Evolutionary conservation across 1,140 invertebrate genomes (phyloP).

Genomic region (Reticulitermes speratus): DNA sequence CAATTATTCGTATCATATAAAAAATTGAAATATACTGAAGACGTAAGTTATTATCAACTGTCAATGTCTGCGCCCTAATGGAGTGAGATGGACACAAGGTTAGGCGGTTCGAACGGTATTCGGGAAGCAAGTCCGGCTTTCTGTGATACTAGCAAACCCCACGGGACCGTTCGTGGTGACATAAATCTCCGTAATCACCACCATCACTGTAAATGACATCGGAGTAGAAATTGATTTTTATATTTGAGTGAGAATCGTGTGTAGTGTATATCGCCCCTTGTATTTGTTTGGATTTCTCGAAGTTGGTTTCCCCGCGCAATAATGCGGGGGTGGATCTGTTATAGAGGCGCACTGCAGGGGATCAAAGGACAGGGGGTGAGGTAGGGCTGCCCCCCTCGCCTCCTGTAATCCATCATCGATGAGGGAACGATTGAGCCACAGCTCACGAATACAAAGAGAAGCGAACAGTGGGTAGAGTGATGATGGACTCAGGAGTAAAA

Average conservation of each 20-base stretch:
- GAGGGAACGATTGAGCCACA: background rate
- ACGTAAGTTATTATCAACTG: no score
- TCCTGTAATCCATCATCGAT: slow-evolving; percentile 5
- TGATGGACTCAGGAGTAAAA: background rate
- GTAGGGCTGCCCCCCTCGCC: background rate
- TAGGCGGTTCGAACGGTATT: background rate
- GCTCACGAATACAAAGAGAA: background rate
- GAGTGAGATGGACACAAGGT: no score
- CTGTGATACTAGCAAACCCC: background rate
- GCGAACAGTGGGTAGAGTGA: background rate
- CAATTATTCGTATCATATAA: no score
- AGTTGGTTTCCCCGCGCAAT: background rate
- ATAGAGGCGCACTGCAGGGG: background rate
- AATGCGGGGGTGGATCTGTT: background rate
- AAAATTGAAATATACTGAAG: no score
- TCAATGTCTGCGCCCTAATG: no score
- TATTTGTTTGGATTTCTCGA: background rate
- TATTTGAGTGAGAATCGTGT: no score
- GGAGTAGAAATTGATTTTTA: slow-evolving; percentile 7
- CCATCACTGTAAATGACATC: background rate
- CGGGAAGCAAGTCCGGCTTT: background rate
- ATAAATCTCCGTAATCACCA: background rate
- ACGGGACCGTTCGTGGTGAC: background rate
- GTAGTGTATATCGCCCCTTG: background rate
- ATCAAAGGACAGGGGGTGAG: background rate